Base-by-base conservation (phyloP, 2,797 vertebrate species). In the Stomatorhinus walkeri region DNA sequence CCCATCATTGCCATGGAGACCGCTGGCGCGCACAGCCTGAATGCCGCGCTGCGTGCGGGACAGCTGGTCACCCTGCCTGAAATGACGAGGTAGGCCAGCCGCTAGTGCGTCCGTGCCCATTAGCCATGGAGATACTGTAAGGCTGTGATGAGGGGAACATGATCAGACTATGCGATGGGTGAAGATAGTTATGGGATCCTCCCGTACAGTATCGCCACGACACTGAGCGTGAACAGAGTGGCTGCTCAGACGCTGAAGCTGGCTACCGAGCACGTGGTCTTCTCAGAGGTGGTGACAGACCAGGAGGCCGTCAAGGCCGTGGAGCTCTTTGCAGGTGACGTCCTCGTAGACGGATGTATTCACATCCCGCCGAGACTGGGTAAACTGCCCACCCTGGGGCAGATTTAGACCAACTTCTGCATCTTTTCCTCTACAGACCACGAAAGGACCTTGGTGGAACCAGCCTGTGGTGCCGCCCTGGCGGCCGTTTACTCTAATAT, bases 1-100 rank as follows among this genome's bases (percentile, higher is more conserved):
- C 97, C 97, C 83, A 88, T 99, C 2, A 1, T 99, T 0, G 96
- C 97, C 16, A 96, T 97, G 91, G 98, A 99, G 94, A 98, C 98
- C 0, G 9, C 54, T 9, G 98, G 98, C 3, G 97, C 98, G 0
- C 95, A 98, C 90, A 96, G 96, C 90, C 96, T 98, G 89, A 96
- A 96, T 0, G 96, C 93, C 0, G 94, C 98, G 0, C 61, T 98
- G 90, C 85, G 93, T 43, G 97, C 97, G 0, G 97, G 97, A 4
- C 61, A 88, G 72, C 95, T 96, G 0, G 93, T 98, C 91, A 96
- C 97, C 0, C 93, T 98, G 91, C 96, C 97, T 0, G 94, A 92
- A 49, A 98, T 98, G 90, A 97, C 97, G 92, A 98, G 98, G 98
- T 98, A 92, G 81, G 88, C 0, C 0, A n/a, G 16, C 9, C 3